A percentile compares a stretch with the other conserved stretches of the same genome.
Conservation (phyloP, 2,113 vertebrate genomes). For the Passer montanus region DNA sequence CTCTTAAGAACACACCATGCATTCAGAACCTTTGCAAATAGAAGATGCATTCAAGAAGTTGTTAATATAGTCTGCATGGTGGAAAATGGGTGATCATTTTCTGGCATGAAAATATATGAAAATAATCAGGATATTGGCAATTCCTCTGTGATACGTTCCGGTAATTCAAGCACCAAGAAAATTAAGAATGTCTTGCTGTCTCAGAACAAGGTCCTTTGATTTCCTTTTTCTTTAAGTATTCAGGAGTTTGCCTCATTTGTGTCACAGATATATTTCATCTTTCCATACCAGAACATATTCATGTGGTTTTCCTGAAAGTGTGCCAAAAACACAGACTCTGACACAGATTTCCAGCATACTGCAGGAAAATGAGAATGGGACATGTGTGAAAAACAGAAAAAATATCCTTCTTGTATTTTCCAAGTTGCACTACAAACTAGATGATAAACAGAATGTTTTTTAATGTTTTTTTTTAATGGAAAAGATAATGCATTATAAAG, state of each 20-base stretch:
- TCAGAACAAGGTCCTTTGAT: background rate
- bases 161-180: background rate
- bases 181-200: background rate
- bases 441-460: background rate
- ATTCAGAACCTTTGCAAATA: background rate
- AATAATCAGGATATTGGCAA: background rate
- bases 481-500: background rate
- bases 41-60: background rate
- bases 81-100: background rate
- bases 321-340: background rate
- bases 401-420: background rate
- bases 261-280: background rate
- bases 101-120: background rate
- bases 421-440: background rate
- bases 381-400: background rate
- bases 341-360: background rate
- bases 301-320: background rate
- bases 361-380: background rate
- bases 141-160: background rate
- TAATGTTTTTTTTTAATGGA: background rate
- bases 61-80: background rate
- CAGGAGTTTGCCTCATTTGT: background rate
- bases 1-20: background rate
- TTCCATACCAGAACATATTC: slow-evolving; percentile 47
- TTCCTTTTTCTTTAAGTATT: background rate